Evolutionary conservation across 2,888 invertebrate genomes (phyloP).

Genomic region (Myathropa florea): DNA sequence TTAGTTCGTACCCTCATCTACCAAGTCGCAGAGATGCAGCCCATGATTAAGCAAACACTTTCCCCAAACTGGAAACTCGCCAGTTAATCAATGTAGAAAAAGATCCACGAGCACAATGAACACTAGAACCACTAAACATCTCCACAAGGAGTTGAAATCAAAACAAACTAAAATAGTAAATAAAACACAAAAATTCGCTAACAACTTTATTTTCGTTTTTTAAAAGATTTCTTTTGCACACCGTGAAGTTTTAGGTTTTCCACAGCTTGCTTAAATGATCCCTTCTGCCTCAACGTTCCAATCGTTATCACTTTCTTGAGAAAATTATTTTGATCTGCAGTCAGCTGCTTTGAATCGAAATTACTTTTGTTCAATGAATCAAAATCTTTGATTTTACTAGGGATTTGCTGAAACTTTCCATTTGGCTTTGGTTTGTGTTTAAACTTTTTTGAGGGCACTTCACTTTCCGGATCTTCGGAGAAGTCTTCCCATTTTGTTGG

Average conservation of each 20-base stretch:
- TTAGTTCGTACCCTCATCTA: too few relatives aligned
- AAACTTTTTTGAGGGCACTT: neutral
- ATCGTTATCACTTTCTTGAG: slow-evolving; percentile 72
- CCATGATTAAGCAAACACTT: too few relatives aligned
- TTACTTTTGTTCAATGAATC: slow-evolving; percentile 16
- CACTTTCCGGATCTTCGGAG: slow-evolving; percentile 57
- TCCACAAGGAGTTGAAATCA: neutral
- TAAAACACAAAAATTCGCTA: neutral
- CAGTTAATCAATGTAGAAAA: too few relatives aligned
- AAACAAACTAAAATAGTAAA: neutral
- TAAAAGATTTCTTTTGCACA: slow-evolving; percentile 24
- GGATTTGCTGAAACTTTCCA: neutral
- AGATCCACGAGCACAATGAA: too few relatives aligned
- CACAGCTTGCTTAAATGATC: slow-evolving; percentile 45
- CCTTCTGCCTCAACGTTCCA: slow-evolving; percentile 6
- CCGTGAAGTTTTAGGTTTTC: slow-evolving; percentile 58
- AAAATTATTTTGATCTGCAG: slow-evolving; percentile 72
- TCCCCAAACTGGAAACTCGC: too few relatives aligned
- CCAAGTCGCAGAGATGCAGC: too few relatives aligned
- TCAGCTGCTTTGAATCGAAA: slow-evolving; percentile 72
- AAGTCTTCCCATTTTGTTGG: slow-evolving; percentile 76
- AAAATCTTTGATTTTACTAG: neutral
- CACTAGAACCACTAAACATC: too few relatives aligned
- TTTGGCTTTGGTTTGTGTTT: slow-evolving; percentile 18
- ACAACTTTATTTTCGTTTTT: slow-evolving; percentile 9